A percentile compares a stretch with the other conserved stretches of the same genome.
Conservation (phyloP, 2,797 vertebrate genomes). For the Nasua narica region DNA sequence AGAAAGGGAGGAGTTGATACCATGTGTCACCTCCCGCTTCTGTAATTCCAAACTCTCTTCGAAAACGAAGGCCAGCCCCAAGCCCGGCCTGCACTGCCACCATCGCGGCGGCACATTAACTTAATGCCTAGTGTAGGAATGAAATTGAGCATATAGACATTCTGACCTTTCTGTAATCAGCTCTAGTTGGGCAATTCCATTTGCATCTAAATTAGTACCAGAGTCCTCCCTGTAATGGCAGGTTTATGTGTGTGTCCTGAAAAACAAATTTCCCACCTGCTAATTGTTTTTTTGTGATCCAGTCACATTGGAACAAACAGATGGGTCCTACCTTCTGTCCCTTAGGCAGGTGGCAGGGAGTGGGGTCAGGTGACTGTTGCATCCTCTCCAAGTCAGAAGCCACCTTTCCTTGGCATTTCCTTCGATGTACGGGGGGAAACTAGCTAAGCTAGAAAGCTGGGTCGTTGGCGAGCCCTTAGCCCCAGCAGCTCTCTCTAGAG, state of each 20-base stretch:
- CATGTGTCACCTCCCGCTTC: neutral
- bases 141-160: conserved; percentile 38
- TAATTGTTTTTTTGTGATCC: conserved; percentile 41
- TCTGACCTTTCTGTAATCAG: conserved; percentile 61
- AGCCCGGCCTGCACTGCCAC: conserved; percentile 28
- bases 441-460: neutral
- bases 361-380: neutral
- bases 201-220: conserved; percentile 63
- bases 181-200: conserved; percentile 53
- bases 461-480: neutral
- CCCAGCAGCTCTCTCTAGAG: neutral
- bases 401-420: neutral
- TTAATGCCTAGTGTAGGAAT: neutral
- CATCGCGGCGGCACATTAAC: neutral
- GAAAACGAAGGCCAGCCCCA: neutral
- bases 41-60: conserved; percentile 10
- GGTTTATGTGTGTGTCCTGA: conserved; percentile 25
- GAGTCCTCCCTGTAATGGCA: conserved; percentile 53
- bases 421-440: neutral
- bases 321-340: conserved; percentile 58
- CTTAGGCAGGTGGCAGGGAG: conserved; percentile 42
- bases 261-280: conserved; percentile 60
- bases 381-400: neutral
- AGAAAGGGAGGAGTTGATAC: neutral
- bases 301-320: conserved; percentile 50